Conservation (phyloP, 2,113 vertebrate genomes). For the Sclerurus mexicanus region DNA sequence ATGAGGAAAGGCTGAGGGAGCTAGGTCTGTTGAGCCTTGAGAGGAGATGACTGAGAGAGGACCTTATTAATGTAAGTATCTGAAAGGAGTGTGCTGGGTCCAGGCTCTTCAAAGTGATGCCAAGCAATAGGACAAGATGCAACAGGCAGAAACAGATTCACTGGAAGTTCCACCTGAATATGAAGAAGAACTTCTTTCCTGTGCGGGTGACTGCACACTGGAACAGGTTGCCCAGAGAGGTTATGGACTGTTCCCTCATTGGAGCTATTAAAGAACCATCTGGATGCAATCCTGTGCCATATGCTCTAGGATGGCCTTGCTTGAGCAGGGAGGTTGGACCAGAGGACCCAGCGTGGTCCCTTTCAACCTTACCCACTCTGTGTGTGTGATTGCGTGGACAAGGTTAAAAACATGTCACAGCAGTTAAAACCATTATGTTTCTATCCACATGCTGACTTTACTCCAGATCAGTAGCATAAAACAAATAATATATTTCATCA, state of each 20-base stretch:
- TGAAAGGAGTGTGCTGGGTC: background rate
- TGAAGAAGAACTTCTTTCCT: background rate
- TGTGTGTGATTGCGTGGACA: background rate
- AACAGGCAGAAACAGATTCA: background rate
- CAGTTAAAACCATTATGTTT: background rate
- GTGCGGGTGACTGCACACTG: no score
- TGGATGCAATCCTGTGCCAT: background rate
- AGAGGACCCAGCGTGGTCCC: background rate
- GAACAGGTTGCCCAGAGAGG: background rate
- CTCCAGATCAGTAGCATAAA: background rate
- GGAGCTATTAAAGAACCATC: background rate
- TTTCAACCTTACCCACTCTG: background rate
- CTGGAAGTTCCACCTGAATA: background rate
- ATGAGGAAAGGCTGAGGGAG: background rate
- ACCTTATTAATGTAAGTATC: background rate
- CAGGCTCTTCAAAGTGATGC: background rate
- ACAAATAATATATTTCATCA: background rate
- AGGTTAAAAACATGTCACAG: background rate
- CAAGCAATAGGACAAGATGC: background rate
- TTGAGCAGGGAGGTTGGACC: background rate
- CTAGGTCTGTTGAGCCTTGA: fast-evolving
- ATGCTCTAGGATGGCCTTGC: background rate
- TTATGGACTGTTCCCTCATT: background rate
- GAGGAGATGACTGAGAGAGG: background rate
- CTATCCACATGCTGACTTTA: background rate